Conservation (phyloP, 1,140 invertebrate species). For the Gerris buenoi region DNA sequence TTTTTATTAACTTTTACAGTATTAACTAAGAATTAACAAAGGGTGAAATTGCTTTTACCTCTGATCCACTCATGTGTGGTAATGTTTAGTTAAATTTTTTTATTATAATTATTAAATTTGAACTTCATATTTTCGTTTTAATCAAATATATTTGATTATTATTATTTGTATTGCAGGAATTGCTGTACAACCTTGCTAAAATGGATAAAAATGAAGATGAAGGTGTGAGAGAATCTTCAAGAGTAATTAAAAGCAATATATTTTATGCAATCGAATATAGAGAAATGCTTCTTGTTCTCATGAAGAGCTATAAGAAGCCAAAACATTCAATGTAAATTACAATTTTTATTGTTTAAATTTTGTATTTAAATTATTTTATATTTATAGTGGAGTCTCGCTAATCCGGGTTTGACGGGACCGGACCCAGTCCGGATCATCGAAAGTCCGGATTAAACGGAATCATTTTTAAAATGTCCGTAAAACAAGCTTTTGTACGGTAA, state of each 20-base stretch:
- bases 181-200: conserved; percentile 51
- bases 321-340: conserved; percentile 62
- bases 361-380: conserved; percentile 6
- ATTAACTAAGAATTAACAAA: no score
- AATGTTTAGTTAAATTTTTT: no score
- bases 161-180: conserved; percentile 28
- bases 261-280: conserved; percentile 91
- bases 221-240: conserved; percentile 53
- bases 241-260: conserved; percentile 78
- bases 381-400: no score
- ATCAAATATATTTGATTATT: background rate
- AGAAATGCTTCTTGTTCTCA: conserved; percentile 69
- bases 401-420: no score
- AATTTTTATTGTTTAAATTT: conserved; percentile 6
- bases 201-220: conserved; percentile 62
- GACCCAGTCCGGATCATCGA: no score
- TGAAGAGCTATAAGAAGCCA: conserved; percentile 59
- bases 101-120: conserved; percentile 13
- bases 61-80: no score
- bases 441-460: no score
- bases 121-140: no score
- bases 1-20: no score
- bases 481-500: no score
- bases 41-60: no score
- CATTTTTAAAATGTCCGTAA: no score